phyloP scores from a whole-genome alignment of 2,797 vertebrate genomes.

The Cuniculus paca region DNA sequence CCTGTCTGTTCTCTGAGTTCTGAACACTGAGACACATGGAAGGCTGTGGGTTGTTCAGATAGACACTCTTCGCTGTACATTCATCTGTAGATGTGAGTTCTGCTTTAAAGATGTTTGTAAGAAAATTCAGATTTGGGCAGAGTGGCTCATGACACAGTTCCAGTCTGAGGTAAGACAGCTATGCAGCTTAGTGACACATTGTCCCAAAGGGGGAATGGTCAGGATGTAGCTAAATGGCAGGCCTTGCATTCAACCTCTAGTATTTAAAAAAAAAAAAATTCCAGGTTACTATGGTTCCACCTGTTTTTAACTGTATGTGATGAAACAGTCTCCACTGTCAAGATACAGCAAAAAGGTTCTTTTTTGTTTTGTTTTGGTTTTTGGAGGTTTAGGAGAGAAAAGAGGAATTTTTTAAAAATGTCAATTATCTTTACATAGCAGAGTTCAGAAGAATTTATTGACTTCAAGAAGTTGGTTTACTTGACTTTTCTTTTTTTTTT shows the following conservation, averaged over 20 bases:
- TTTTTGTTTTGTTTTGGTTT: background rate
- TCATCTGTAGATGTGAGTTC: background rate
- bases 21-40: background rate
- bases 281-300: background rate
- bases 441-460: background rate
- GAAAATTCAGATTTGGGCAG: background rate
- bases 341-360: background rate
- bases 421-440: background rate
- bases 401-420: background rate
- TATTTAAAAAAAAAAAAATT: background rate
- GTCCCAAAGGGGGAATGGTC: background rate
- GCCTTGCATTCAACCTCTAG: background rate
- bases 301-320: conserved; percentile 4
- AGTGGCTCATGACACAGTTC: background rate
- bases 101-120: background rate
- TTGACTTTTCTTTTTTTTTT: background rate
- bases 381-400: background rate
- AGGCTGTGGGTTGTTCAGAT: background rate
- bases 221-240: background rate
- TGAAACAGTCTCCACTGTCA: background rate
- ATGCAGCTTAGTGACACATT: background rate
- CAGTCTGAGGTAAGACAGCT: background rate
- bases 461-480: conserved; percentile 32
- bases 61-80: background rate
- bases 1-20: background rate